These are phyloP conservation scores for Petrocephalus sullivani DNA, from an alignment of 2,797 vertebrate species.

Conservation along the genomic window DNA sequence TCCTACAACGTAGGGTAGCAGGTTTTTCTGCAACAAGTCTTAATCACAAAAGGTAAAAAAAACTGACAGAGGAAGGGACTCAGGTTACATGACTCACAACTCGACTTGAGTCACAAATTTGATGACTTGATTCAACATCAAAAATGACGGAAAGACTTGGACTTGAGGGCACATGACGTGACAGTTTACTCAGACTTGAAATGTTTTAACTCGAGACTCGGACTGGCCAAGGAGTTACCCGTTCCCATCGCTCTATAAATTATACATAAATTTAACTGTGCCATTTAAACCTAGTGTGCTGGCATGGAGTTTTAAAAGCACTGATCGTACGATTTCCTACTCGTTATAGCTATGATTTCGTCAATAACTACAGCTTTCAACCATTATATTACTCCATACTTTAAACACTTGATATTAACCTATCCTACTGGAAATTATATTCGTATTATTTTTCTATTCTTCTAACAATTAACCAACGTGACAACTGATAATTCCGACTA, in stretches of 20 bases:
- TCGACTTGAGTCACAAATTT: too few species aligned
- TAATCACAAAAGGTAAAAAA: too few species aligned
- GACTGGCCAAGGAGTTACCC: too few species aligned
- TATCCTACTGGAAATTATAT: neutral
- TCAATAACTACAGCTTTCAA: neutral
- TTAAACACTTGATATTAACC: neutral
- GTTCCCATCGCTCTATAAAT: neutral
- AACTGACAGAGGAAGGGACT: too few species aligned
- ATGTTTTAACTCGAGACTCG: too few species aligned
- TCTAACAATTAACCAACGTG: neutral
- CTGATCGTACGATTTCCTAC: neutral
- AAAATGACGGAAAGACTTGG: too few species aligned
- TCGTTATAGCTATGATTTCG: neutral
- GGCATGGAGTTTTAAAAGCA: neutral
- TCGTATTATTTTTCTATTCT: neutral
- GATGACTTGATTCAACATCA: too few species aligned
- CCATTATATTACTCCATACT: neutral
- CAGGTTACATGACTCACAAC: too few species aligned
- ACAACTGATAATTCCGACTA: neutral
- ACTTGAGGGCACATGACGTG: too few species aligned
- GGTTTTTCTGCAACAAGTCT: too few species aligned
- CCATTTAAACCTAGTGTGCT: neutral
- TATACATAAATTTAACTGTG: neutral
- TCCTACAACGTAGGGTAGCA: too few species aligned
- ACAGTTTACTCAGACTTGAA: too few species aligned